Base-by-base conservation (phyloP, 2,113 vertebrate genomes). In the Phyllostomus discolor region DNA sequence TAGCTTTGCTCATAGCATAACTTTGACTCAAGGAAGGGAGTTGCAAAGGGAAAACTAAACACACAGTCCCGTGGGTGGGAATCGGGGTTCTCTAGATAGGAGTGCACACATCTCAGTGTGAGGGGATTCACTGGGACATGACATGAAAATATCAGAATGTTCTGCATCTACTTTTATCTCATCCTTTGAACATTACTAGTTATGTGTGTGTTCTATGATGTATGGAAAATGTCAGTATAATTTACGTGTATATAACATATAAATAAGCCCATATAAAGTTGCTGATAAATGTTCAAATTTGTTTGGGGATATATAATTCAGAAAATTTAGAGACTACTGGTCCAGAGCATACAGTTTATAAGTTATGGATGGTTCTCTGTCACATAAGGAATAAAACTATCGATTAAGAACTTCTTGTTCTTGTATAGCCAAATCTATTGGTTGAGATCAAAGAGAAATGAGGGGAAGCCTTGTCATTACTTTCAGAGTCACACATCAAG, bases 61-160 rank as follows among this genome's bases (percentile, higher is more conserved):
- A 6, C 35, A 15, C 0, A 1, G 33, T n/a, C 6, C 28, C 15
- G 0, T 19, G 14, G 46, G 31, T n/a, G 1, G 8, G 38, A 66
- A 78, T 8, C 26, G 52, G 46, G 12, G 48, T 28, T 50, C 41
- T 54, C 28, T 16, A 62, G 20, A 41, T 20, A 85, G 46, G 10
- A 10, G 5, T 9, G 26, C 14, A 35, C 31, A 38, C 20, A 22
- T 2, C 11, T 84, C 41, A 43, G 19, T 54, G 35, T 48, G 33
- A 69, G 7, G 3, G 28, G 22, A 38, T 38, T 89, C 35, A 9
- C 41, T 79, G 50, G 54, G 1, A 14, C 19, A 4, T 1, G 15
- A 35, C 1, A 28, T 28, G 9, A 59, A 84, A 79, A 46, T 35
- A 62, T 48, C 48, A 67, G 11, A 85, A 73, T 24, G 66, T 52